Base-by-base conservation (phyloP, 1,140 invertebrate species). In the Vanessa tameamea region DNA sequence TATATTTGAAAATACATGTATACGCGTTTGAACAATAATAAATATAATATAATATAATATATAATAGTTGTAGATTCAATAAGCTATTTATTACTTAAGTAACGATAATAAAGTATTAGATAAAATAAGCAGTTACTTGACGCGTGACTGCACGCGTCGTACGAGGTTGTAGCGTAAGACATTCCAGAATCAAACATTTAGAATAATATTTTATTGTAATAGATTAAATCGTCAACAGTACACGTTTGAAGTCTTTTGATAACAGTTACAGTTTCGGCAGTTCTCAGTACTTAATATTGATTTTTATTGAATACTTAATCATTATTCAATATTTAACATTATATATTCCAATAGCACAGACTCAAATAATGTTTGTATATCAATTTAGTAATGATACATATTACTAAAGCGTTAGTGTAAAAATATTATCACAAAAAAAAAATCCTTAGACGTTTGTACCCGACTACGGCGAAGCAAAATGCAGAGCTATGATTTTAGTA, bases 11-110 rank as follows among this genome's bases (percentile, higher is more conserved):
- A 89, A 82, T 87, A 87, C 81, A 86, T 91, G 90, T 92, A 92
- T 92, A 92, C 90, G 90, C 88, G 81, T 91, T 88, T 82, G 90
- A 88, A 92, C 89, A 92, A 92, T 92, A 92, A 92, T 89, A 89
- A 86, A 43, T 43, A 43, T 43, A 31, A 31, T 31, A 43, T 43
- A 31, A 31, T 31, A 31, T 31, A 43, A 43, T 43, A 43, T 43
- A 43, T 43, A 81, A 81, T 86, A 85, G 79, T 73, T 73, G 84
- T 88, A 86, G 81, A 69, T 80, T 80, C 72, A 64, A 77, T 82
- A 79, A 82, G 72, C 47, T 79, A 82, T 82, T 79, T 79, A 78
- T 79, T 78, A 66, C 13, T 69, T 79, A 82, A 82, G 80, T 70
- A 51, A 79, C 80, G 74, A 69, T 75, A 43, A 43, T 43, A 61